Evolutionary conservation across 2,113 vertebrate species (phyloP), one percentile per base, ranked within the genome.

Genomic region (Phalacrocorax pelagicus): DNA sequence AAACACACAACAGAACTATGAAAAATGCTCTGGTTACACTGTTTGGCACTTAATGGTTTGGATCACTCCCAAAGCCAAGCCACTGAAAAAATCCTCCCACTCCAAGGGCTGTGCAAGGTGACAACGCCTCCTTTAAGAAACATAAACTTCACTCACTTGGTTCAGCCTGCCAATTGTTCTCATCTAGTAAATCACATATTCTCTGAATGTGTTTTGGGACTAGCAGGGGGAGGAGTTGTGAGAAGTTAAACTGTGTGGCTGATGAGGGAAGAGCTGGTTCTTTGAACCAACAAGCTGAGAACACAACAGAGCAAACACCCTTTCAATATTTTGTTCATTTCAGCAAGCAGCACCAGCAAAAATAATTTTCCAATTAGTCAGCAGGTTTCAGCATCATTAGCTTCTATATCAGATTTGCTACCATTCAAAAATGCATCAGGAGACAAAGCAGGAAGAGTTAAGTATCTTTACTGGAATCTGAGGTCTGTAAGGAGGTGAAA

Each of bases 351-450:
- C 88, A 94, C 88, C 57, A 96, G 95, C 91, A 97, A 88, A 97
- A 98, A 96, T 94, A 5, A 93, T 97, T 98, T 98, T 97, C 95
- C 91, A 97, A 97, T 98, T 97, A 97, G 94, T 98, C 97, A 98
- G 97, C 95, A 96, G 74, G 96, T 98, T 98, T 98, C 92, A 97
- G 94, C 91, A n/a, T 96, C 97, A 97, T 98, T 98, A 97, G 86
- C 93, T 97, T 96, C 91, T 97, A 80, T 97, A 97, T 98, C 98
- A 97, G 94, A 98, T 98, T 98, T 98, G 86, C 92, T 94, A 93
- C 93, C 93, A 96, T 97, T 98, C 98, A 98, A 94, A 98, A 98
- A 98, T 84, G 66, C 96, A 97, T 98, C 96, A 97, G 75, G 72
- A 98, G 97, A 97, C 89, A 94, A 96, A 90, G 88, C 91, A 97